Conservation (phyloP, 2,888 invertebrate species). For the Noctua fimbriata region DNA sequence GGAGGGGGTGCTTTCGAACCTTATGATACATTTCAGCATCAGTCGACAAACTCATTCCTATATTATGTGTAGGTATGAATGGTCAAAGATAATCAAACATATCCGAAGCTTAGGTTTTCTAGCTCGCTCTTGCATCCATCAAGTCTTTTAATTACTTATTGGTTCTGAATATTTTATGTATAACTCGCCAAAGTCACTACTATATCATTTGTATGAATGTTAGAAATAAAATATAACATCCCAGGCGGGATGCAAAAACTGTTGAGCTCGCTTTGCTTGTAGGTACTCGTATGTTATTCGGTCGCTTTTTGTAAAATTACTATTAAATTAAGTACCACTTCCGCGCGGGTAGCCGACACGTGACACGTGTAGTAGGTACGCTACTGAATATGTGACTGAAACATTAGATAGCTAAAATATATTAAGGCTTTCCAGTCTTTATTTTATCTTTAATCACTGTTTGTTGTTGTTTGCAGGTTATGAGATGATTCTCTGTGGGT, state of each 20-base stretch:
- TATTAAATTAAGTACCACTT: no score
- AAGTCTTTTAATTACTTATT: neutral
- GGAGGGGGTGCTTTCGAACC: no score
- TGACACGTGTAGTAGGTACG: neutral
- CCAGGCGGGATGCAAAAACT: neutral
- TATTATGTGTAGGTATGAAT: no score
- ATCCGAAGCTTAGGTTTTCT: neutral
- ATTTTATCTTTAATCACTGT: no score
- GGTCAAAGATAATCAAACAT: no score
- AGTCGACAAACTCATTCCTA: no score
- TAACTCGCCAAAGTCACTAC: neutral
- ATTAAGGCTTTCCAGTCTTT: neutral
- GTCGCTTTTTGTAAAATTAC: neutral
- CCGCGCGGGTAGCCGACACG: no score
- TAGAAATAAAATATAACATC: neutral
- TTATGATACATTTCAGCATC: no score
- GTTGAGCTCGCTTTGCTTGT: neutral
- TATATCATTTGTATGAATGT: neutral
- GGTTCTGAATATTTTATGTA: neutral
- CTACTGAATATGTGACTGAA: neutral
- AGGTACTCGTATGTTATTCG: neutral
- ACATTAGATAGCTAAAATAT: neutral
- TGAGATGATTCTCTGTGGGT: slow-evolving; percentile 57
- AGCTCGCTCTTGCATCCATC: neutral
- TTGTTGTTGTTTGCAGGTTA: slow-evolving; percentile 48